A percentile compares a stretch with the other conserved stretches of the same genome.
Evolutionary conservation across 2,888 invertebrate species (phyloP).

Genomic region (Osmoderma eremita): DNA sequence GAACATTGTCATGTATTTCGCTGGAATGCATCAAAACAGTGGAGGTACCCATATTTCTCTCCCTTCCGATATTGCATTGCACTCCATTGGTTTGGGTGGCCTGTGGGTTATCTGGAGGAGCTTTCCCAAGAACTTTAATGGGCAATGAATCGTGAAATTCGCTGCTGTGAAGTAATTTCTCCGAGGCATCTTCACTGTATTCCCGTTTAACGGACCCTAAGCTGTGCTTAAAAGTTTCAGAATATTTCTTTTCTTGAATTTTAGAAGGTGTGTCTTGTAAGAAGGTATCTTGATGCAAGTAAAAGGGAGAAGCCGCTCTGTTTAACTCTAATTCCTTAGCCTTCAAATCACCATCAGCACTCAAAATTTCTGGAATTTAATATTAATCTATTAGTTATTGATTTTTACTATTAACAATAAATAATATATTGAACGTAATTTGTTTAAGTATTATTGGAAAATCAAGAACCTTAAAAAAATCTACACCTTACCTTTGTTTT

Average conservation of each 20-base stretch:
- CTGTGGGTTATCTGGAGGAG: not conserved
- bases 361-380: no score
- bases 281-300: slow-evolving; percentile 44
- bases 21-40: slow-evolving; percentile 63
- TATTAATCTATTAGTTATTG: no score
- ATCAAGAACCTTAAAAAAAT: no score
- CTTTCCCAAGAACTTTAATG: slow-evolving; percentile 30
- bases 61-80: slow-evolving; percentile 32
- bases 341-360: not conserved
- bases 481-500: no score
- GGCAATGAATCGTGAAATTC: slow-evolving; percentile 67
- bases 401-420: no score
- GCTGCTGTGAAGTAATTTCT: slow-evolving; percentile 65
- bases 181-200: slow-evolving; percentile 19
- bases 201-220: slow-evolving; percentile 26
- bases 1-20: slow-evolving; percentile 64
- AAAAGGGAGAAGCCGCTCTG: slow-evolving; percentile 41
- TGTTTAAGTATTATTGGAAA: no score
- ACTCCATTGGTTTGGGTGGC: slow-evolving; percentile 35
- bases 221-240: slow-evolving; percentile 40
- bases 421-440: no score
- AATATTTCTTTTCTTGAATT: slow-evolving; percentile 42
- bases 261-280: slow-evolving; percentile 14
- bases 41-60: slow-evolving; percentile 12
- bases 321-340: not conserved